phyloP scores from a whole-genome alignment of 2,113 vertebrate genomes.

The Menura novaehollandiae region DNA sequence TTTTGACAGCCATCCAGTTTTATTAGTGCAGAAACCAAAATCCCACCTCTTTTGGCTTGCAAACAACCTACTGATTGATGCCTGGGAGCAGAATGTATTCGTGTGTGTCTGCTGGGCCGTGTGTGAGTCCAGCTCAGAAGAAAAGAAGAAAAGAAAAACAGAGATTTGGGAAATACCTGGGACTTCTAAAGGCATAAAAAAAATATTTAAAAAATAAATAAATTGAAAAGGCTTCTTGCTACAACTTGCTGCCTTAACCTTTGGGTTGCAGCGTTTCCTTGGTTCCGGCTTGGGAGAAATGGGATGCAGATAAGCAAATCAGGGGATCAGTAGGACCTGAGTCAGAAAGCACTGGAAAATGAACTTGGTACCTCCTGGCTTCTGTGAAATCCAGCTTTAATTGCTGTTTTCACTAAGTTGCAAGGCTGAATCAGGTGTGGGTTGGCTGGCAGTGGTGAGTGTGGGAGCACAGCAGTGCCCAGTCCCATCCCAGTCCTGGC shows the following conservation, averaged over 20 bases:
- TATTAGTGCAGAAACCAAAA: constrained; percentile 18
- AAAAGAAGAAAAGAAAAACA: not conserved
- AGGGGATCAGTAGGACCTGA: not conserved
- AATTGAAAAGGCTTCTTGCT: not conserved
- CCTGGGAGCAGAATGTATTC: not conserved
- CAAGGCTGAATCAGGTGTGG: not conserved
- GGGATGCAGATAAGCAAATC: not conserved
- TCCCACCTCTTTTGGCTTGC: constrained; percentile 46
- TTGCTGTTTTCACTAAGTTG: accelerated
- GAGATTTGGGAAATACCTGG: not conserved
- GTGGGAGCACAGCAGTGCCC: not conserved
- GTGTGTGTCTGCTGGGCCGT: not conserved
- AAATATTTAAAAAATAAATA: not conserved
- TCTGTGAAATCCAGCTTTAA: not conserved
- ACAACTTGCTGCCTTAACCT: not conserved
- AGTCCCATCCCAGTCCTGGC: not conserved
- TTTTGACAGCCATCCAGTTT: constrained; percentile 14
- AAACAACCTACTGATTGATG: constrained; percentile 24
- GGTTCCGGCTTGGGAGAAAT: not conserved
- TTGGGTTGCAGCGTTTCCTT: not conserved
- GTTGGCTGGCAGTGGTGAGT: not conserved
- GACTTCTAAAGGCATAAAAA: not conserved
- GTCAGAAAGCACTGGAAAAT: not conserved
- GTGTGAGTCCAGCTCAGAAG: not conserved
- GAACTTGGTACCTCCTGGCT: not conserved